Evolutionary conservation across 2,888 invertebrate genomes (phyloP).

Genomic region (Caenorhabditis imperialis): DNA sequence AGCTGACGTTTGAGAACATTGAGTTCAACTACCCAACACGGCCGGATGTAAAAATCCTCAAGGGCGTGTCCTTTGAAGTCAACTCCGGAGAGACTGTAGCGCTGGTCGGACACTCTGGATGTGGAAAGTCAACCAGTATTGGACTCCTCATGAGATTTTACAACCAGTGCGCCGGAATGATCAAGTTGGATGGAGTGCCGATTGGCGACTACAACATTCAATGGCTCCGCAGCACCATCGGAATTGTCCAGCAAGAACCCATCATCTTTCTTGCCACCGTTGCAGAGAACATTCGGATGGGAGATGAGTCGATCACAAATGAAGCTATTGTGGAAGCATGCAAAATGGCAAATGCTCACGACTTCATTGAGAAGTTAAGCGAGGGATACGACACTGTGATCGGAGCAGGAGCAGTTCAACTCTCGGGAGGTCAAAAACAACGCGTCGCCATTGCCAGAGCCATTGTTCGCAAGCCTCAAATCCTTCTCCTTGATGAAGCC

Average conservation of each 20-base stretch:
- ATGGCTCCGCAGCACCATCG: conserved; percentile 78
- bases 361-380: conserved; percentile 79
- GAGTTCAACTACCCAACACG: conserved; percentile 80
- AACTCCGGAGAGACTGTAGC: conserved; percentile 69
- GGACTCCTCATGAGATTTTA: conserved; percentile 69
- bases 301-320: conserved; percentile 75
- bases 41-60: conserved; percentile 76
- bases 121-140: conserved; percentile 71
- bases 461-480: conserved; percentile 68
- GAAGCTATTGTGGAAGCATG: conserved; percentile 66
- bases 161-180: conserved; percentile 67
- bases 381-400: conserved; percentile 59
- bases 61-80: conserved; percentile 67
- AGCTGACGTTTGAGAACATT: conserved; percentile 79
- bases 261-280: conserved; percentile 79
- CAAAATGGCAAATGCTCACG: conserved; percentile 79
- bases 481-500: conserved; percentile 79
- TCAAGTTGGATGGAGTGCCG: conserved; percentile 79
- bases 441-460: conserved; percentile 65
- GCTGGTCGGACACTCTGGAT: conserved; percentile 71
- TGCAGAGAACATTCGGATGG: conserved; percentile 79
- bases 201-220: conserved; percentile 69
- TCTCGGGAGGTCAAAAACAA: conserved; percentile 63
- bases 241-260: conserved; percentile 80
- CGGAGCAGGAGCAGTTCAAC: conserved; percentile 58